Percentiles rank a stretch among this genome's conserved stretches.
Evolutionary conservation across 2,113 vertebrate genomes (phyloP).

Genomic region (Mastomys coucha): DNA sequence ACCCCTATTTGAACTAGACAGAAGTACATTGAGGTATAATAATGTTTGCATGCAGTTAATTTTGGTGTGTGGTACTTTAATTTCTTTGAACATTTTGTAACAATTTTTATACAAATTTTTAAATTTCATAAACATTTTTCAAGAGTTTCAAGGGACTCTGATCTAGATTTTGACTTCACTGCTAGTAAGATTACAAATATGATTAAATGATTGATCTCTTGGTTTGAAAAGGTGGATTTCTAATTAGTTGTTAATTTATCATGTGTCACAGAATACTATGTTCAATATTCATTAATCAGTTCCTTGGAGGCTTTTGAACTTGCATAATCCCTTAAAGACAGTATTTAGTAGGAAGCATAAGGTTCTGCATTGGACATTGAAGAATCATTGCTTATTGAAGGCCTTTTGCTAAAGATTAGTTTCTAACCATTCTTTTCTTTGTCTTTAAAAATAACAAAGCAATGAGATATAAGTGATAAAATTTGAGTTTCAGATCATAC

Average conservation of each 20-base stretch:
- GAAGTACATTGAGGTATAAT: not conserved
- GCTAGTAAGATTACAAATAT: not conserved
- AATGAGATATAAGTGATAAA: not conserved
- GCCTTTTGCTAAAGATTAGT: not conserved
- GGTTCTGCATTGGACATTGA: not conserved
- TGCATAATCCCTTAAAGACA: conserved; percentile 4
- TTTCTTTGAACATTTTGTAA: not conserved
- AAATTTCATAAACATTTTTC: conserved; percentile 36
- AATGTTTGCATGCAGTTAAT: not conserved
- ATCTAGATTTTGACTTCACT: conserved; percentile 11
- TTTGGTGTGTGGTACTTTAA: not conserved
- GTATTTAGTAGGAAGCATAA: not conserved
- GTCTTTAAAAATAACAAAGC: not conserved
- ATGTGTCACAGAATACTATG: not conserved
- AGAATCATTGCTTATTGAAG: not conserved
- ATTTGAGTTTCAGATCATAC: not conserved
- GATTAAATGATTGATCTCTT: conserved; percentile 11
- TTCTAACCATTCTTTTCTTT: conserved; percentile 15
- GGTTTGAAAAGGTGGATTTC: conserved; percentile 39
- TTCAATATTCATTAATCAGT: conserved; percentile 51
- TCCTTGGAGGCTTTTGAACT: not conserved
- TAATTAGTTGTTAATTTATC: conserved; percentile 33
- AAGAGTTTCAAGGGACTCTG: not conserved
- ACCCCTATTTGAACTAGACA: not conserved
- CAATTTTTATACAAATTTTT: not conserved